Conservation (phyloP, 2,113 vertebrate genomes). For the Otolemur garnettii region DNA sequence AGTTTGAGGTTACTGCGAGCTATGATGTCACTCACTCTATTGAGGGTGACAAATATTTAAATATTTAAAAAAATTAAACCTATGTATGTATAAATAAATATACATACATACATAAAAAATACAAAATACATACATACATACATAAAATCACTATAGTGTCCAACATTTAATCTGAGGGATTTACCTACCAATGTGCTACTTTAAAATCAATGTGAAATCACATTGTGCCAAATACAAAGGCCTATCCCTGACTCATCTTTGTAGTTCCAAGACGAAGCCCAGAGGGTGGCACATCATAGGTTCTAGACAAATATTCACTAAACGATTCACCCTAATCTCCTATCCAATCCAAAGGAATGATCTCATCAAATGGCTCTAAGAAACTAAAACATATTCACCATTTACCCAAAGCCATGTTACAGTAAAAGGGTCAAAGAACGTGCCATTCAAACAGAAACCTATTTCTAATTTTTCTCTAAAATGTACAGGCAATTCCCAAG, state of each 20-base stretch:
- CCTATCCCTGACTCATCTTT: background rate
- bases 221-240: background rate
- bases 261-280: background rate
- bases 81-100: too few relatives aligned
- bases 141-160: background rate
- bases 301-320: conserved; percentile 1
- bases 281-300: background rate
- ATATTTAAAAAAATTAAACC: too few relatives aligned
- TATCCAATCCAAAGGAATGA: background rate
- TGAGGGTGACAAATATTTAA: too few relatives aligned
- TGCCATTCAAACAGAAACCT: background rate
- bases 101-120: too few relatives aligned
- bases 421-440: background rate
- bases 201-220: background rate
- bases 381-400: background rate
- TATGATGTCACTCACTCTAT: too few relatives aligned
- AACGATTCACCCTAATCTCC: background rate
- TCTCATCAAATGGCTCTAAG: background rate
- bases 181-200: background rate
- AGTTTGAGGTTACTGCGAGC: too few relatives aligned
- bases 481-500: background rate
- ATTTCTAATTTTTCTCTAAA: conserved; percentile 17
- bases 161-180: background rate
- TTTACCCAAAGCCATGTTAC: background rate
- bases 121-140: too few relatives aligned